A percentile compares a stretch with the other conserved stretches of the same genome.
These are phyloP conservation scores for Eubasilissa regina DNA, from an alignment of 1,140 invertebrate genomes.

Conservation along the genomic window DNA sequence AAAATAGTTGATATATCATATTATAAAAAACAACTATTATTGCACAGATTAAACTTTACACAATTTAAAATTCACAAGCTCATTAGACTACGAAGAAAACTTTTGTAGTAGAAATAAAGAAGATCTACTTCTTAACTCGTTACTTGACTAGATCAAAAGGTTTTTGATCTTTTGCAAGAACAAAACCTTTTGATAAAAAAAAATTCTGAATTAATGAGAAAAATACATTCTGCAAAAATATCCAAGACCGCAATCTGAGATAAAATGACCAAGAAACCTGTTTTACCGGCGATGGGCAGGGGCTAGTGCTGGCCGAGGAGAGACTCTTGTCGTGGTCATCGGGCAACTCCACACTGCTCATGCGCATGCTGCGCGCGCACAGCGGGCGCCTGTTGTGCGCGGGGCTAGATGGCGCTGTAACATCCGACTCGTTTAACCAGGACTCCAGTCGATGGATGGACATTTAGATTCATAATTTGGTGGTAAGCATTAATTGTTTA, in stretches of 20 bases:
- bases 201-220: too few species aligned
- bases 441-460: not conserved
- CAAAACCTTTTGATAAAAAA: too few species aligned
- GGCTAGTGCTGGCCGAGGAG: conserved; percentile 92
- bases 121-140: too few species aligned
- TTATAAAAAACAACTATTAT: too few species aligned
- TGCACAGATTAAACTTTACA: too few species aligned
- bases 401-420: conserved; percentile 90
- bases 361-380: conserved; percentile 86
- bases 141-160: too few species aligned
- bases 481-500: not conserved
- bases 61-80: too few species aligned
- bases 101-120: too few species aligned
- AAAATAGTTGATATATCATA: too few species aligned
- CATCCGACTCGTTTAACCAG: conserved; percentile 17
- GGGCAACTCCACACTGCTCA: conserved; percentile 93
- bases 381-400: conserved; percentile 84
- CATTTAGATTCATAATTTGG: not conserved
- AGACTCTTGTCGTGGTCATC: conserved; percentile 93
- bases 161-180: too few species aligned
- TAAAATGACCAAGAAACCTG: conserved; percentile 65
- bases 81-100: too few species aligned
- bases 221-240: not conserved
- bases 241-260: conserved; percentile 34
- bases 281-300: conserved; percentile 89